These are phyloP conservation scores for Drosophila tsacasi DNA, from an alignment of 1,140 invertebrate species.

Conservation along the genomic window DNA sequence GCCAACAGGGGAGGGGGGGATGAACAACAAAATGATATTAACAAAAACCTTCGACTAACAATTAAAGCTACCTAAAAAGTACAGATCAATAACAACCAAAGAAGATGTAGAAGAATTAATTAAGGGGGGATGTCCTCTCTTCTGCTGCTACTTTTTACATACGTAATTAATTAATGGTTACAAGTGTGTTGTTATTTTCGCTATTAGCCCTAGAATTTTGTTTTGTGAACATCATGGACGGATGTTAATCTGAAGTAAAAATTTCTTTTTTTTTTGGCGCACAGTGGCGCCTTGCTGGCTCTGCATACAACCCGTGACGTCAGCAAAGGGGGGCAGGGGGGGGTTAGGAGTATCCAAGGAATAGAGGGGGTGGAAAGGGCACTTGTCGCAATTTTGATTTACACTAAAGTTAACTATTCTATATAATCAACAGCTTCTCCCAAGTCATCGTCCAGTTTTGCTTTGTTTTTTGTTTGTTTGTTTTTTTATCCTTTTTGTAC, in stretches of 20 bases:
- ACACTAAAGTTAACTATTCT: slow-evolving; percentile 79
- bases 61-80: slow-evolving; percentile 50
- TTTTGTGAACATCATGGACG: slow-evolving; percentile 83
- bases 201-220: slow-evolving; percentile 55
- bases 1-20: slow-evolving; percentile 34
- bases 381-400: slow-evolving; percentile 62
- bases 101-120: slow-evolving; percentile 11
- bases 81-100: slow-evolving; percentile 48
- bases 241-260: slow-evolving; percentile 83
- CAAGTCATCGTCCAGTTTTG: slow-evolving; percentile 2
- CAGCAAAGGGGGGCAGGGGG: slow-evolving; percentile 41
- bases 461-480: background rate
- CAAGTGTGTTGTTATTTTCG: slow-evolving; percentile 40
- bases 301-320: slow-evolving; percentile 76
- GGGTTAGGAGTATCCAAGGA: background rate
- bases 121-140: background rate
- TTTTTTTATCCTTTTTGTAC: slow-evolving; percentile 54
- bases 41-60: slow-evolving; percentile 50
- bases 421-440: slow-evolving; percentile 59
- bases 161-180: slow-evolving; percentile 37
- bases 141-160: slow-evolving; percentile 24
- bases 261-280: slow-evolving; percentile 50
- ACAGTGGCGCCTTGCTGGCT: slow-evolving; percentile 65
- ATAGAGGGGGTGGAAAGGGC: background rate
- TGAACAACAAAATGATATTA: slow-evolving; percentile 59